These are phyloP conservation scores for Crepidodera aurea DNA, from an alignment of 2,888 invertebrate genomes.

Conservation along the genomic window DNA sequence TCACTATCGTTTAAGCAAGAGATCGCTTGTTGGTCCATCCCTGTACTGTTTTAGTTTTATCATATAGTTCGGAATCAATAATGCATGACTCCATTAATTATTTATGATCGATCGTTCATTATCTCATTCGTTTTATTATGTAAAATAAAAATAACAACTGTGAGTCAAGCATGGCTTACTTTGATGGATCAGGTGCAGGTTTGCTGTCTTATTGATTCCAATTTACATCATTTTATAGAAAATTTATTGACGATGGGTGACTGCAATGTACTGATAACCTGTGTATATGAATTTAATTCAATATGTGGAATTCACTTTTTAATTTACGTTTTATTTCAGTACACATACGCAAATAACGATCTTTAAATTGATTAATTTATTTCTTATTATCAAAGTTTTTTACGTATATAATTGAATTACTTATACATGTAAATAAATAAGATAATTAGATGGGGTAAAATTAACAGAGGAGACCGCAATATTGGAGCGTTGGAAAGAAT, in stretches of 20 bases:
- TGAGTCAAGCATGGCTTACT: slow-evolving; percentile 31
- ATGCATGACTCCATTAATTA: slow-evolving; percentile 61
- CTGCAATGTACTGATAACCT: slow-evolving; percentile 22
- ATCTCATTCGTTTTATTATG: slow-evolving; percentile 49
- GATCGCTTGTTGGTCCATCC: too few relatives aligned
- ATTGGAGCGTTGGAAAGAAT: too few relatives aligned
- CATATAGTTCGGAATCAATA: slow-evolving; percentile 59
- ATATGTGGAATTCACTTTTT: too few relatives aligned
- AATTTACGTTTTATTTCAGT: too few relatives aligned
- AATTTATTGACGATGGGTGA: slow-evolving; percentile 35
- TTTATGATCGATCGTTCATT: slow-evolving; percentile 60
- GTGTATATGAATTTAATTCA: slow-evolving; percentile 1
- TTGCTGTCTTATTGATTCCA: slow-evolving; percentile 35
- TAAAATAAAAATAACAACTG: slow-evolving; percentile 46
- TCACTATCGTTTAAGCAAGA: too few relatives aligned
- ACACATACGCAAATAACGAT: too few relatives aligned
- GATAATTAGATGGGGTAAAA: too few relatives aligned
- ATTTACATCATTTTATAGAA: slow-evolving; percentile 42
- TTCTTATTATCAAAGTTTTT: too few relatives aligned
- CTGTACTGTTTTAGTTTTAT: slow-evolving; percentile 47
- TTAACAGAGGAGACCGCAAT: too few relatives aligned
- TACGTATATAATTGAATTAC: too few relatives aligned
- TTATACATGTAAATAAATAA: too few relatives aligned
- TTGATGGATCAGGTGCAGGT: slow-evolving; percentile 44
- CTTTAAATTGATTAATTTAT: too few relatives aligned